These are phyloP conservation scores for Macrophya alboannulata DNA, from an alignment of 2,888 invertebrate genomes.

Conservation along the genomic window DNA sequence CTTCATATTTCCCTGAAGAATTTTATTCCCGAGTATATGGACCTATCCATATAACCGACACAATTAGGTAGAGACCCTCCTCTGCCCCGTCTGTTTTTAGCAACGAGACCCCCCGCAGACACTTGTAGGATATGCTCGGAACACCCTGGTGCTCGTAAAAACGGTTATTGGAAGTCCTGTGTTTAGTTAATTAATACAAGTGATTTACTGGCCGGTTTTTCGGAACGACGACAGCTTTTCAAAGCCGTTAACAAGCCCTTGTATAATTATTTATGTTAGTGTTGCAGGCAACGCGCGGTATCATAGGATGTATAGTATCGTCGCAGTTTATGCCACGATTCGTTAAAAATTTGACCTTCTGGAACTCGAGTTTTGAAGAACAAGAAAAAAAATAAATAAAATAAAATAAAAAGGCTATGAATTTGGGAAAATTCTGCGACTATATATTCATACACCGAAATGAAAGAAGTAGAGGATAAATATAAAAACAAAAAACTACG, in stretches of 20 bases:
- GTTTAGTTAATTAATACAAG: constrained; percentile 51
- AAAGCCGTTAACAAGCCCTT: constrained; percentile 23
- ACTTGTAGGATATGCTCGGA: constrained; percentile 33
- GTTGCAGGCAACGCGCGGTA: neutral
- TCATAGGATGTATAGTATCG: too few species aligned
- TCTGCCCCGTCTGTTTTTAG: constrained; percentile 15
- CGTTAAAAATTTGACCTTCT: neutral
- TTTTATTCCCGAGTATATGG: neutral
- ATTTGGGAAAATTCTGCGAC: too few species aligned
- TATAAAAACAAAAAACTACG: too few species aligned
- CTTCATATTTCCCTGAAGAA: constrained; percentile 39
- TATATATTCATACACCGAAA: too few species aligned
- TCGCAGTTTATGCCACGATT: neutral
- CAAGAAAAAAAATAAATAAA: neutral
- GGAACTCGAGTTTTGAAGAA: neutral
- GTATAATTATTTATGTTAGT: constrained; percentile 15
- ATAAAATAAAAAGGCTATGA: neutral
- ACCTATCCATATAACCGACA: neutral
- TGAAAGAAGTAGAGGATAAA: too few species aligned
- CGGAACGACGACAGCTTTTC: constrained; percentile 21
- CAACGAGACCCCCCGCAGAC: constrained; percentile 26
- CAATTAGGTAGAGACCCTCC: neutral
- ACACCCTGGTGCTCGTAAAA: constrained; percentile 31
- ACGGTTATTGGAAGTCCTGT: constrained; percentile 31
- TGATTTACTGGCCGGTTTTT: constrained; percentile 39